Evolutionary conservation across 2,888 invertebrate species (phyloP), one percentile per base, ranked within the genome.

Genomic region (Thera britannica): DNA sequence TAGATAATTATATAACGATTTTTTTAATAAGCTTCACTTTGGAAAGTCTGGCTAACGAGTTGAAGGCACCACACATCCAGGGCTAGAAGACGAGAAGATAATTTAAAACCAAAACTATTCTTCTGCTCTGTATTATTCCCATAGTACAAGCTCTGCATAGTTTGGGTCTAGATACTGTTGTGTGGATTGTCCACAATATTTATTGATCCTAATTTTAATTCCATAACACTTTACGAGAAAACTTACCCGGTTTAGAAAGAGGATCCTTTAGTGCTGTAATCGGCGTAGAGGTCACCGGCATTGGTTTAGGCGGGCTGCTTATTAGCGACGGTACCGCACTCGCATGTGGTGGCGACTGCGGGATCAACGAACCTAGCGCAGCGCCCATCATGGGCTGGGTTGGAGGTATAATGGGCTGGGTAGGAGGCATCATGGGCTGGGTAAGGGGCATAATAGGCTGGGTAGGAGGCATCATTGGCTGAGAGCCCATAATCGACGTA

Each of bases 261-360:
- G 84, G 83, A 1, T 92, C 92, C 52, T 77, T 90, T 9, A 89
- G 72, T 0, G 89, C 85, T 0, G 88, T 86, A 0, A 94, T 86
- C 0, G 93, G 93, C 0, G 93, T 94, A 0, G 93, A 93, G 0
- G 93, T 93, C 0, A 94, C 80, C 0, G 93, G 92, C 64, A 83
- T 59, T 0, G 82, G 75, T 44, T 88, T 83, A 0, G 90, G 89
- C 0, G 93, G 92, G 34, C 90, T 91, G 64, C 79, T 84, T 1
- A 87, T 72, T 66, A 90, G 51, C 0, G 88, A 88, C 0, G 82
- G 85, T 4, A 85, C 78, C 0, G 86, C 80, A 0, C 83, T 80
- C 1, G 83, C 68, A 52, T 83, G 79, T 0, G 87, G 83, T 38
- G 83, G 87, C 0, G 84, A 79, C 0, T 79, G 67, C 0, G 77